Conservation (phyloP, 2,113 vertebrate species). For the Pteronura brasiliensis region DNA sequence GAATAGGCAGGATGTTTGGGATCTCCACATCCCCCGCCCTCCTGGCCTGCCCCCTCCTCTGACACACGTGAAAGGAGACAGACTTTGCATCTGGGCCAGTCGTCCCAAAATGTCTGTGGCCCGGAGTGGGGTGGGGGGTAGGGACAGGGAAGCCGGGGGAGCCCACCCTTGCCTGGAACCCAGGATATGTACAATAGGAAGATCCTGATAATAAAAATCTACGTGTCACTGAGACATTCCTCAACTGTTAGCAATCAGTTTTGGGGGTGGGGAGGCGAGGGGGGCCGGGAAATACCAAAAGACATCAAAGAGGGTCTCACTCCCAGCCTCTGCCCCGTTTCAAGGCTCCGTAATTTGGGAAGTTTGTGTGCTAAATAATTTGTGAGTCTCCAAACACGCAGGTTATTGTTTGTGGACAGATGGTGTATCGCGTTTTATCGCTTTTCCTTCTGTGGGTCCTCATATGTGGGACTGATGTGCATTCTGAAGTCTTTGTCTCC, state of each 20-base stretch:
- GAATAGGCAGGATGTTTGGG: neutral
- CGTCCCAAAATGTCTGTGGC: neutral
- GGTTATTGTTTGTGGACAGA: conserved; percentile 95
- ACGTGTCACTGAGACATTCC: conserved; percentile 81
- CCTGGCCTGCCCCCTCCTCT: accelerated
- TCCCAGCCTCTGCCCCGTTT: conserved; percentile 77
- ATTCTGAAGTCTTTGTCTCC: conserved; percentile 87
- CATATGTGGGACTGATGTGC: conserved; percentile 85
- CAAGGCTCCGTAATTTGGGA: conserved; percentile 83
- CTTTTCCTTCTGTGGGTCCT: conserved; percentile 95
- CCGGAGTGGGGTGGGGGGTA: neutral
- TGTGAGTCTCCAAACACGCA: conserved; percentile 89
- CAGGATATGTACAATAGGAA: conserved; percentile 68
- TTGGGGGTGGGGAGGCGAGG: conserved; percentile 53
- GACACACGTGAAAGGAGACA: neutral
- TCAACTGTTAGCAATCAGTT: conserved; percentile 81
- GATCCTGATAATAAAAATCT: conserved; percentile 80
- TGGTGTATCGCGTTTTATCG: conserved; percentile 94
- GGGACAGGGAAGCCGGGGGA: neutral
- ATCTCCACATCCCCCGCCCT: neutral
- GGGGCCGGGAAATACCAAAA: conserved; percentile 63
- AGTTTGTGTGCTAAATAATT: conserved; percentile 92
- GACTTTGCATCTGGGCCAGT: neutral
- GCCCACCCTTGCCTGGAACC: conserved; percentile 51
- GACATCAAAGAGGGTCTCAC: conserved; percentile 80